These are phyloP conservation scores for Galago senegalensis DNA, from an alignment of 2,797 vertebrate species.

Conservation along the genomic window DNA sequence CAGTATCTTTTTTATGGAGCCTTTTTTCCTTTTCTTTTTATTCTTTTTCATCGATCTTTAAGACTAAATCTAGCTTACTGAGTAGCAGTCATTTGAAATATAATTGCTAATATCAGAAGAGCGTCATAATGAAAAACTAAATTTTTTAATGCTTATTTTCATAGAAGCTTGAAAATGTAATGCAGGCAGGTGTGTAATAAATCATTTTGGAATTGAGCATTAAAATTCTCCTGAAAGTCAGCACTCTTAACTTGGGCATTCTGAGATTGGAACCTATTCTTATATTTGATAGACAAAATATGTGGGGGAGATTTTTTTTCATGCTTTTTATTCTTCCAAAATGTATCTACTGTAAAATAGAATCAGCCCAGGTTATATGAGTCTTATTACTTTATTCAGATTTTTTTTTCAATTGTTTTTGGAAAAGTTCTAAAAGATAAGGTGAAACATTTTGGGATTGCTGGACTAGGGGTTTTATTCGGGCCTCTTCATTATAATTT, in stretches of 20 bases:
- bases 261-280: slow-evolving; percentile 47
- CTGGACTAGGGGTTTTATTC: not conserved
- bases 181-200: slow-evolving; percentile 46
- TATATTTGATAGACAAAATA: slow-evolving; percentile 64
- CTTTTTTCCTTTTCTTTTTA: not conserved
- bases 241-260: not conserved
- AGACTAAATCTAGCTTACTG: slow-evolving; percentile 46
- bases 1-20: not conserved
- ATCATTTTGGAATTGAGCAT: slow-evolving; percentile 62
- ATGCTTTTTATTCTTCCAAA: slow-evolving; percentile 54
- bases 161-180: slow-evolving; percentile 63
- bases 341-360: slow-evolving; percentile 62
- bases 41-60: not conserved
- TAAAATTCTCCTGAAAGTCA: slow-evolving; percentile 65
- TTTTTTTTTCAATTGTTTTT: slow-evolving; percentile 5
- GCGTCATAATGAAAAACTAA: slow-evolving; percentile 61
- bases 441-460: not conserved
- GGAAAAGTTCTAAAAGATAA: not conserved
- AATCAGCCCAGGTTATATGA: not conserved
- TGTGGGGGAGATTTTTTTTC: slow-evolving; percentile 52
- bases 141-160: slow-evolving; percentile 72
- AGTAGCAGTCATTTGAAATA: slow-evolving; percentile 65
- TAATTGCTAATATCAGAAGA: slow-evolving; percentile 68
- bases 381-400: slow-evolving; percentile 1
- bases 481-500: not conserved